phyloP scores from a whole-genome alignment of 2,888 invertebrate genomes.

The Harmothoe impar region DNA sequence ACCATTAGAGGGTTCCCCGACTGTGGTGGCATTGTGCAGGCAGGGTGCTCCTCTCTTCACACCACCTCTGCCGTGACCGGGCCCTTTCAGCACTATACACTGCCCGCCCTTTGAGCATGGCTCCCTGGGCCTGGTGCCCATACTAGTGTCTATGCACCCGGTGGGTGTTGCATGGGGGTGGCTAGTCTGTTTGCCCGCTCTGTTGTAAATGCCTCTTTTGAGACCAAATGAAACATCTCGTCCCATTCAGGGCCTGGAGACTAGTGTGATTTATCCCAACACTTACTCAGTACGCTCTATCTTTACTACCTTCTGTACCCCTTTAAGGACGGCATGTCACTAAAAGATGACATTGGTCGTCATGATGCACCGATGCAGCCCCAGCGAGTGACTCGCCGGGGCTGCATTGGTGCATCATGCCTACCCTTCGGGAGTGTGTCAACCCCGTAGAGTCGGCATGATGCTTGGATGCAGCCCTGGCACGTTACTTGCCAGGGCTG shows the following conservation, averaged over 20 bases:
- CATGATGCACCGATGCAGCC: too few relatives aligned
- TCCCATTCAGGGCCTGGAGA: not conserved
- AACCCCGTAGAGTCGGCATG: too few relatives aligned
- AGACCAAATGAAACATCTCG: constrained; percentile 42
- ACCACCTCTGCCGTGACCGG: constrained; percentile 35
- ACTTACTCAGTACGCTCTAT: not conserved
- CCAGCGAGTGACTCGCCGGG: too few relatives aligned
- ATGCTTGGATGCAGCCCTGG: too few relatives aligned
- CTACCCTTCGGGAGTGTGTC: too few relatives aligned
- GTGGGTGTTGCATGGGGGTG: not conserved
- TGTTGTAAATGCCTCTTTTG: constrained; percentile 38
- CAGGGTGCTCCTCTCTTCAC: constrained; percentile 15
- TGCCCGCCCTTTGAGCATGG: constrained; percentile 4
- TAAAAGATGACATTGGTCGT: too few relatives aligned
- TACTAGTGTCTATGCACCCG: not conserved
- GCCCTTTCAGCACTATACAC: constrained; percentile 3
- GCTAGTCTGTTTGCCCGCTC: not conserved
- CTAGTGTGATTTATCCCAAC: constrained; percentile 6
- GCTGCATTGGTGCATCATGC: too few relatives aligned
- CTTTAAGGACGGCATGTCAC: too few relatives aligned
- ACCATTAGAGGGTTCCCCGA: not conserved
- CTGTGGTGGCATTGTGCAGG: not conserved
- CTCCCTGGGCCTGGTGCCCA: not conserved
- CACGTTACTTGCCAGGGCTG: too few relatives aligned
- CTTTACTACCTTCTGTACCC: too few relatives aligned